Evolutionary conservation across 2,113 vertebrate genomes (phyloP).

Genomic region (Nansenia antarctica): DNA sequence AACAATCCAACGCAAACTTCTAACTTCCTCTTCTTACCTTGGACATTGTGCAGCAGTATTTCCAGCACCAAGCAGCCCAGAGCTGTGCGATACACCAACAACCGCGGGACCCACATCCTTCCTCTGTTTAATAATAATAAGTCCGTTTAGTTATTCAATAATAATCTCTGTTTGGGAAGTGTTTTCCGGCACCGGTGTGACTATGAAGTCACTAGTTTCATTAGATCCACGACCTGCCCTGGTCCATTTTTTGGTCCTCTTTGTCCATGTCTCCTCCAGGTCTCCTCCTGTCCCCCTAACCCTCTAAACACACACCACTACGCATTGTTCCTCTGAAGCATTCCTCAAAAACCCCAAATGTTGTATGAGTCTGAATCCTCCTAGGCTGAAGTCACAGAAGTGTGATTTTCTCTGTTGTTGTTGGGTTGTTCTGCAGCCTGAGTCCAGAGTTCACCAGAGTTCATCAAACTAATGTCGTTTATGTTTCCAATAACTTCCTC

Average conservation of each 20-base stretch:
- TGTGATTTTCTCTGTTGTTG: neutral
- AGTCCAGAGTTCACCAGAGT: constrained; percentile 23
- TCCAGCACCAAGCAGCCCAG: constrained; percentile 57
- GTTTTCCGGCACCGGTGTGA: neutral
- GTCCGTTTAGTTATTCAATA: neutral
- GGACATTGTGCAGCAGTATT: constrained; percentile 39
- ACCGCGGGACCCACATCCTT: constrained; percentile 61
- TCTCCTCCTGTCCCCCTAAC: neutral
- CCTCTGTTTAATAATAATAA: neutral
- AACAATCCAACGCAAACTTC: neutral
- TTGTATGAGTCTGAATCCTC: neutral
- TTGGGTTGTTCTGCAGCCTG: neutral
- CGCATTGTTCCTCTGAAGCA: constrained; percentile 23
- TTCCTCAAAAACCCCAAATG: neutral
- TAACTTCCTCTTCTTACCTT: constrained; percentile 52
- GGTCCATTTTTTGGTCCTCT: constrained; percentile 12
- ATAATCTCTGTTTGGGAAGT: constrained; percentile 1
- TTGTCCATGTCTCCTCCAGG: constrained; percentile 22
- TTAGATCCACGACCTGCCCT: constrained; percentile 1
- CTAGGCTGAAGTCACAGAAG: neutral
- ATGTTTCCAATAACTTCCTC: neutral
- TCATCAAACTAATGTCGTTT: neutral
- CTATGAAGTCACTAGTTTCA: neutral
- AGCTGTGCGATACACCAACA: constrained; percentile 17
- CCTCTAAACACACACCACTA: neutral